Conservation (phyloP, 2,113 vertebrate genomes). For the Gallinago paraguaiae region DNA sequence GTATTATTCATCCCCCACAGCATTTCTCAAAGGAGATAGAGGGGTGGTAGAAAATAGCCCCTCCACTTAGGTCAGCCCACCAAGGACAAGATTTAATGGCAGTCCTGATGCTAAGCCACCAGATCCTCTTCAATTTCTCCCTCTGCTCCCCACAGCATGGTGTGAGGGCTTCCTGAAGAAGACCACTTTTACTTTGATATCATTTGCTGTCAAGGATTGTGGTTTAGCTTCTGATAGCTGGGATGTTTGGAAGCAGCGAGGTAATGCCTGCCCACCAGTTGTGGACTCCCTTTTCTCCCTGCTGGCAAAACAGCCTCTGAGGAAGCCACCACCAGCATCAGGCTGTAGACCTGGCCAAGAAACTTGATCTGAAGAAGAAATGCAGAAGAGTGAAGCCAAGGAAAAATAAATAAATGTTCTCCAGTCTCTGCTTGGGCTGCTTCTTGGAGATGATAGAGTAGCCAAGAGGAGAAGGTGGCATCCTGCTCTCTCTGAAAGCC, state of each 20-base stretch:
- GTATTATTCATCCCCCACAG: neutral
- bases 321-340: neutral
- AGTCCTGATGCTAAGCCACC: neutral
- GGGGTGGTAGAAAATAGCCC: neutral
- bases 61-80: neutral
- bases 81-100: neutral
- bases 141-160: neutral
- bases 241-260: neutral
- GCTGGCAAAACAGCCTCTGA: neutral
- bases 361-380: neutral
- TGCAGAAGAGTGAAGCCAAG: neutral
- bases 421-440: neutral
- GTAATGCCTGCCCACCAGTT: rapidly evolving
- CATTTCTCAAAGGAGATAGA: neutral
- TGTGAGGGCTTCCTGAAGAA: neutral
- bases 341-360: rapidly evolving
- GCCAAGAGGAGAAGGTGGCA: neutral
- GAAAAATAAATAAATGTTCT: neutral
- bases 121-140: neutral
- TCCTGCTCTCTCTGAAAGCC: neutral
- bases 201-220: neutral
- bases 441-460: neutral
- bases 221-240: neutral
- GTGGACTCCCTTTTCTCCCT: neutral
- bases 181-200: rapidly evolving